These are phyloP conservation scores for Psylliodes chrysocephalus DNA, from an alignment of 2,888 invertebrate species.

Conservation along the genomic window DNA sequence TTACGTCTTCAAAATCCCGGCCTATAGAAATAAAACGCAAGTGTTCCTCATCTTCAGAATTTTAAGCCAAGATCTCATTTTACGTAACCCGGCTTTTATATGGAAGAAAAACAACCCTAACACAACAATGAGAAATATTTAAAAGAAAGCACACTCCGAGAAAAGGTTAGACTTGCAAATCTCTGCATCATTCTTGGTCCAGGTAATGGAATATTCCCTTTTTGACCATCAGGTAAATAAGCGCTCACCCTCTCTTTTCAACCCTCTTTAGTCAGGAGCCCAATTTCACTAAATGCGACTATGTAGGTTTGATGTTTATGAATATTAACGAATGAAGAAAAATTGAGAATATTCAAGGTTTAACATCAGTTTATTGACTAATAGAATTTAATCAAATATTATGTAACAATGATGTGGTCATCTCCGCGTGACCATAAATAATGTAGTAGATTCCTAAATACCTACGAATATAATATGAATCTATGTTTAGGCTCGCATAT, in stretches of 20 bases:
- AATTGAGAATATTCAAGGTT: no score
- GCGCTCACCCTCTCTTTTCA: conserved; percentile 17
- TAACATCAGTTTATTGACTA: no score
- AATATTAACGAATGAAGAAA: no score
- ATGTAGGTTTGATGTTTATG: no score
- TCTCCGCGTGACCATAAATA: no score
- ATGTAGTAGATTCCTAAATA: no score
- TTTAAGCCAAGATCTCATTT: conserved; percentile 36
- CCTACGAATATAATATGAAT: no score
- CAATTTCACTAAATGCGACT: no score
- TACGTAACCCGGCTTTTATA: conserved; percentile 37
- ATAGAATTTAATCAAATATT: no score
- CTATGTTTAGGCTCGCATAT: no score
- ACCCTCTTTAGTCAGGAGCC: conserved; percentile 12
- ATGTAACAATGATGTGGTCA: no score
- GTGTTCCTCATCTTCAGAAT: conserved; percentile 26
- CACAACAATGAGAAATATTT: conserved; percentile 38
- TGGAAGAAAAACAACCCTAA: conserved; percentile 39
- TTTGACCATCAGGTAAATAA: conserved; percentile 39
- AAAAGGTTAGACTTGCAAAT: conserved; percentile 53
- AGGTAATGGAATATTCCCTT: conserved; percentile 33
- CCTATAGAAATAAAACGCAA: conserved; percentile 24
- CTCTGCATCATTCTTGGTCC: conserved; percentile 39
- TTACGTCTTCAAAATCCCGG: conserved; percentile 10
- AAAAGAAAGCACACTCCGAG: conserved; percentile 43